These are phyloP conservation scores for Acanthosepion pharaonis DNA, from an alignment of 2,888 invertebrate species.

Conservation along the genomic window DNA sequence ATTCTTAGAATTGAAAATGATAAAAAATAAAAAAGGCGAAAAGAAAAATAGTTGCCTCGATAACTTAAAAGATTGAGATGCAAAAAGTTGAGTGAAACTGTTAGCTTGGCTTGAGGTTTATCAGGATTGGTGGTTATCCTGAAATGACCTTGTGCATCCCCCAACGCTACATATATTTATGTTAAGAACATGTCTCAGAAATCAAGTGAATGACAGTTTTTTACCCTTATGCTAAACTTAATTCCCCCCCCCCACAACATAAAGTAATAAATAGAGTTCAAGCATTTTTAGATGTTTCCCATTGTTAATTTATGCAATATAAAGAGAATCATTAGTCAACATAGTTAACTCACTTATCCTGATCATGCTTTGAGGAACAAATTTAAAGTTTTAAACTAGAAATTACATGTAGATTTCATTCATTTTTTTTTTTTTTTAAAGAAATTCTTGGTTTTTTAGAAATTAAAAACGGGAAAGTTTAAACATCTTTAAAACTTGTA, in stretches of 20 bases:
- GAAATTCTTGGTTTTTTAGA: no score
- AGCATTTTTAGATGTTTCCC: background rate
- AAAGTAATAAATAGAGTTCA: background rate
- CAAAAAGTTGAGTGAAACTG: background rate
- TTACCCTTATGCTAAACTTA: background rate
- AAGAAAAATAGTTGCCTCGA: background rate
- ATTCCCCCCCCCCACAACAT: no score
- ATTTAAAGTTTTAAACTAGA: no score
- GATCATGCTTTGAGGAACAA: background rate
- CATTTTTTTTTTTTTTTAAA: no score
- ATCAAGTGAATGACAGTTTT: background rate
- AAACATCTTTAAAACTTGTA: no score
- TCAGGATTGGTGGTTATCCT: background rate
- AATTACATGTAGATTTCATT: no score
- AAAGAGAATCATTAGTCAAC: background rate
- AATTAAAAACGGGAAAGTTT: no score
- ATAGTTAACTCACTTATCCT: background rate
- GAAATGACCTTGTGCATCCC: background rate
- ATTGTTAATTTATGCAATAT: background rate
- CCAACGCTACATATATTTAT: background rate
- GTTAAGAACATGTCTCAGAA: background rate
- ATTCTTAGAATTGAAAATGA: no score
- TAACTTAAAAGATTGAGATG: background rate
- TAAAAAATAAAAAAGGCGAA: background rate
- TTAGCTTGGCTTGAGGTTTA: background rate